Base-by-base conservation (phyloP, 1,140 invertebrate species). In the Drosophila bocki region DNA sequence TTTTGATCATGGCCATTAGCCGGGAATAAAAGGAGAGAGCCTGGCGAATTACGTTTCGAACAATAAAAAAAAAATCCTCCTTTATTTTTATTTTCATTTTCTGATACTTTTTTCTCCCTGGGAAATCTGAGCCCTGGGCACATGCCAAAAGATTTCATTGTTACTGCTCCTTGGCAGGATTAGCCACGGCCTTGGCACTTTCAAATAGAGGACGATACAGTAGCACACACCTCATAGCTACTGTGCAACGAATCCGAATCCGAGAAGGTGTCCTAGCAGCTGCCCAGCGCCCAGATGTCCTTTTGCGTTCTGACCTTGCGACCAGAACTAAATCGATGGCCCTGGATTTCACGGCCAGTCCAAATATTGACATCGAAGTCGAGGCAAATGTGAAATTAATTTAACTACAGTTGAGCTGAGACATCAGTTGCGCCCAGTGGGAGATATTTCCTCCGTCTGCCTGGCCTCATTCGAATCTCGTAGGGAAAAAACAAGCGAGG, bases 331-430 rank as follows among this genome's bases (percentile, higher is more conserved):
- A 90, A 75, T 12, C 8, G 3, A 29, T 41, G 61, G 39, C 62
- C 77, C 44, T 67, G 64, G 53, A 80, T 90, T 81, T 82, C 78
- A 90, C 57, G 85, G 78, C 64, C 60, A 78, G 78, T 90, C 81
- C 65, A 90, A 90, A 90, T 90, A 82, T 90, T 90, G 75, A 77
- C 71, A 82, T 65, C 39, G 8, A 59, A 45, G 26, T 35, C 47
- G 41, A 84, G 67, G 56, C 61, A 75, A 87, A 88, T 88, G 80
- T 72, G 75, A 88, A 88, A 84, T 84, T 88, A 84, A 90, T 90
- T 88, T 88, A 44, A 70, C 75, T 86, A 82, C 79, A 86, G 82
- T 86, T 70, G 19, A 53, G 44, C 19, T 44, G 17, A 6, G 11
- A 50, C 39, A 78, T 90, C 75, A 51, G 85, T 64, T 81, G 42